Evolutionary conservation across 2,797 vertebrate genomes (phyloP), one percentile per base, ranked within the genome.

Genomic region (Thalassophryne amazonica): DNA sequence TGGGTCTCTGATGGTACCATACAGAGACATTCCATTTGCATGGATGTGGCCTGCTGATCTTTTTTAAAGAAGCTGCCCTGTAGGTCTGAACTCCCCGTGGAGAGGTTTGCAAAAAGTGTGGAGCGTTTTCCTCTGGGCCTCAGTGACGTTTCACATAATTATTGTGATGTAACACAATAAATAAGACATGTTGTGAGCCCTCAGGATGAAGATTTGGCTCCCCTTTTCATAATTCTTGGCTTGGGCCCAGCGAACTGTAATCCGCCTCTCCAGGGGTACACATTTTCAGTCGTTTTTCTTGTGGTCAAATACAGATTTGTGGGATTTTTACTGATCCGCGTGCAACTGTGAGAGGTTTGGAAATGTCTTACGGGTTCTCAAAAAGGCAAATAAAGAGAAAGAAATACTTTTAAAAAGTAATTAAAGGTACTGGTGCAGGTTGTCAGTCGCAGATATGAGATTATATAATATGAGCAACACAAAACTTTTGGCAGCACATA

Each of bases 301-400:
- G 30, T 9, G 20, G 47, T 62, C 73, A 57, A 36, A 52, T 73
- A 22, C 49, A 58, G 65, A 67, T 75, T 70, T 77, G 36, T 20
- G 56, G 33, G 52, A 46, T 56, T 63, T 53, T 13, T 34, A 57
- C 46, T 51, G 52, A 62, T 74, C 68, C 53, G 36, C 60, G 53
- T 53, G 66, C 60, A 47, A 66, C 66, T 70, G 73, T 70, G 75
- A 68, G 73, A 51, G 70, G 53, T 71, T 66, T 63, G 59, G 51
- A 56, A 78, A 68, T 45, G 50, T 64, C 47, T 69, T 63, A 53
- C 66, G 55, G 52, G 49, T 64, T 79, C 55, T 5, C 12, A 38
- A 51, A 57, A 49, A 71, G 56, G 65, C 46, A 69, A 60, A 60
- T 51, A 56, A 50, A 57, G 50, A 55, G 22, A 48, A 15, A 14